These are phyloP conservation scores for Idris sp. DNA, from an alignment of 1,140 invertebrate genomes.

Conservation along the genomic window DNA sequence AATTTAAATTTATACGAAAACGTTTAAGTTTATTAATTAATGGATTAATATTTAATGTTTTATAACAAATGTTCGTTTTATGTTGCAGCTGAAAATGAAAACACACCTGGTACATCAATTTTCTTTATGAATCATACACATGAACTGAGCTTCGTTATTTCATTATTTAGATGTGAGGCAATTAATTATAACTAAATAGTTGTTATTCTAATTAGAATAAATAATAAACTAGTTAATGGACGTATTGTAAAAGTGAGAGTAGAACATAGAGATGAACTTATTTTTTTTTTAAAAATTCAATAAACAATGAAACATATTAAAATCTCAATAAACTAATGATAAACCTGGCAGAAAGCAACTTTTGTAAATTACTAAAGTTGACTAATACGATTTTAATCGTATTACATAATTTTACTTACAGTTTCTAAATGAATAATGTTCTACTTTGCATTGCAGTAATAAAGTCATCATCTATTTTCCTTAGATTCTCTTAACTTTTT, in stretches of 20 bases:
- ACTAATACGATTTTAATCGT: slow-evolving; percentile 19
- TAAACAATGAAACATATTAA: no score
- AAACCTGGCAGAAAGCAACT: no score
- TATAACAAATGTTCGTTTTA: slow-evolving; percentile 32
- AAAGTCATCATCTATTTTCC: slow-evolving; percentile 35
- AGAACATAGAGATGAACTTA: no score
- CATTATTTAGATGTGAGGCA: no score
- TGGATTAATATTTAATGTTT: slow-evolving; percentile 24
- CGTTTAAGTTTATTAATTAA: slow-evolving; percentile 14
- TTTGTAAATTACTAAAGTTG: neutral
- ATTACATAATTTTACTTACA: slow-evolving; percentile 21
- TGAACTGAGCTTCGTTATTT: slow-evolving; percentile 41
- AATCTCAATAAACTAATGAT: neutral
- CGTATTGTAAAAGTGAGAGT: no score
- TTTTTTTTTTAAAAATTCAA: no score
- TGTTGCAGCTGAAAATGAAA: slow-evolving; percentile 43
- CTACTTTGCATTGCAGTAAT: slow-evolving; percentile 24
- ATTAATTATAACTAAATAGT: slow-evolving; percentile 29
- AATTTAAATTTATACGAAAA: no score
- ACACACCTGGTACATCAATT: slow-evolving; percentile 48
- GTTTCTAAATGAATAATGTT: slow-evolving; percentile 25
- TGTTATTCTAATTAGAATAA: no score
- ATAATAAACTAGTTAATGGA: no score
- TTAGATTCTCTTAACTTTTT: slow-evolving; percentile 44
- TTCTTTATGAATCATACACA: slow-evolving; percentile 44